These are phyloP conservation scores for Colletes gigas DNA, from an alignment of 1,140 invertebrate genomes.

Conservation along the genomic window DNA sequence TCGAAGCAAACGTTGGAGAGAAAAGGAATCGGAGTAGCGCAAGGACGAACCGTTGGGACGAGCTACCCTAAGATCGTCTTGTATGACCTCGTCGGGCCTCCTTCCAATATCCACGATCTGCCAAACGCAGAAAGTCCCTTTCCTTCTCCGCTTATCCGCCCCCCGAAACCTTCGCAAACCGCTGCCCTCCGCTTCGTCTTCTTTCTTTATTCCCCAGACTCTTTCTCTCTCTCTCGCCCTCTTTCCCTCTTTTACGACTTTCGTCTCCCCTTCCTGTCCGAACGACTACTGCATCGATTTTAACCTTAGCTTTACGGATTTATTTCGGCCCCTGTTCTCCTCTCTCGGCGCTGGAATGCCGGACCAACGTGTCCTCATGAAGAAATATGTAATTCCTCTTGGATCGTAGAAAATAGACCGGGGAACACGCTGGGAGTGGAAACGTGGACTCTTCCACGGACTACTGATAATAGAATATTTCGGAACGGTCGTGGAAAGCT, in stretches of 20 bases:
- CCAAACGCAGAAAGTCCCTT: constrained; percentile 68
- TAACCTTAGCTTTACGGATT: constrained; percentile 70
- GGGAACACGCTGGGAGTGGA: neutral
- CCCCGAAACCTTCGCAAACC: neutral
- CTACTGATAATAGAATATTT: neutral
- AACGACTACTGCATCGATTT: constrained; percentile 65
- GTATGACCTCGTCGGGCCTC: constrained; percentile 59
- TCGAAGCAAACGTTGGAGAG: constrained; percentile 46
- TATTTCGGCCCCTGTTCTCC: constrained; percentile 62
- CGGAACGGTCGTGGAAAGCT: no score
- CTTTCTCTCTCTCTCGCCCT: constrained; percentile 36
- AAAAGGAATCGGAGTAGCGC: constrained; percentile 31
- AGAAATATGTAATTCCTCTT: constrained; percentile 48
- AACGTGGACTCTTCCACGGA: neutral
- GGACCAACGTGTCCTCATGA: constrained; percentile 37
- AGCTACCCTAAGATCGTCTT: constrained; percentile 53
- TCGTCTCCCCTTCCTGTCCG: neutral
- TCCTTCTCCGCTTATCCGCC: neutral
- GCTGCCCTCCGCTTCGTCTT: constrained; percentile 11
- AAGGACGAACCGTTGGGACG: constrained; percentile 35
- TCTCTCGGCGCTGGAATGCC: constrained; percentile 17
- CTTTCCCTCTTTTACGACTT: constrained; percentile 41
- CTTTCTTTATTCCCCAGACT: constrained; percentile 26
- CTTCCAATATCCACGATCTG: constrained; percentile 75
- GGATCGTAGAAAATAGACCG: constrained; percentile 37